phyloP scores from a whole-genome alignment of 2,797 vertebrate genomes.

The Chaetodon trifasciatus region DNA sequence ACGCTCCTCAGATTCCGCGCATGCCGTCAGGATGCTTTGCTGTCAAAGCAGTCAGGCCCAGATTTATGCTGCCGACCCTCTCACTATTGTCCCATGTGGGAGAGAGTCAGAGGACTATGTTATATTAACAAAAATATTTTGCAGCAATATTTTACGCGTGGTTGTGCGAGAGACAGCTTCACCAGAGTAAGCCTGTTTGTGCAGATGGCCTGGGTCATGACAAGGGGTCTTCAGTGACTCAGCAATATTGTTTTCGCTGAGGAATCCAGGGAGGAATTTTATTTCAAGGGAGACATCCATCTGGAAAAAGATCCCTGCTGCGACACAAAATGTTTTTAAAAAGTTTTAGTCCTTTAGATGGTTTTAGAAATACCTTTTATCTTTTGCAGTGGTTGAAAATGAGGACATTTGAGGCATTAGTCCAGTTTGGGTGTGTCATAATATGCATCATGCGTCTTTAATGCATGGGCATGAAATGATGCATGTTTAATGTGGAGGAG shows the following conservation, averaged over 20 bases:
- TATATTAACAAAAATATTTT: constrained; percentile 74
- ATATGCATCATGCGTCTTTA: neutral
- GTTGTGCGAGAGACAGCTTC: constrained; percentile 63
- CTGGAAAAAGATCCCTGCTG: neutral
- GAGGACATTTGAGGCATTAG: neutral
- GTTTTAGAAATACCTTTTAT: neutral
- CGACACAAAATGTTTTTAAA: constrained; percentile 1
- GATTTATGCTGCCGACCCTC: constrained; percentile 51
- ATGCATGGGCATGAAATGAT: neutral
- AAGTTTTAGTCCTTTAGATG: neutral
- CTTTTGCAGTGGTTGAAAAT: neutral
- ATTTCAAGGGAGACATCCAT: neutral
- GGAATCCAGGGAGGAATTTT: neutral
- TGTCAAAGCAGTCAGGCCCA: constrained; percentile 56
- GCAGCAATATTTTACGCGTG: constrained; percentile 71
- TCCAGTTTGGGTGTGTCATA: neutral
- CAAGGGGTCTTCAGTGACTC: constrained; percentile 19
- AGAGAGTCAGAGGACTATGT: constrained; percentile 54
- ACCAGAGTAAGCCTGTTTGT: constrained; percentile 69
- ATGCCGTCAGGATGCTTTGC: constrained; percentile 58
- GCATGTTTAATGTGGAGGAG: neutral
- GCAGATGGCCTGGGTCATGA: constrained; percentile 41
- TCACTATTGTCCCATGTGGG: constrained; percentile 45
- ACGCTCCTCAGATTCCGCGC: constrained; percentile 57
- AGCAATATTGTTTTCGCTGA: constrained; percentile 17